A percentile compares a stretch with the other conserved stretches of the same genome.
These are phyloP conservation scores for Enteromius fasciolatus DNA, from an alignment of 2,797 vertebrate genomes.

Conservation along the genomic window DNA sequence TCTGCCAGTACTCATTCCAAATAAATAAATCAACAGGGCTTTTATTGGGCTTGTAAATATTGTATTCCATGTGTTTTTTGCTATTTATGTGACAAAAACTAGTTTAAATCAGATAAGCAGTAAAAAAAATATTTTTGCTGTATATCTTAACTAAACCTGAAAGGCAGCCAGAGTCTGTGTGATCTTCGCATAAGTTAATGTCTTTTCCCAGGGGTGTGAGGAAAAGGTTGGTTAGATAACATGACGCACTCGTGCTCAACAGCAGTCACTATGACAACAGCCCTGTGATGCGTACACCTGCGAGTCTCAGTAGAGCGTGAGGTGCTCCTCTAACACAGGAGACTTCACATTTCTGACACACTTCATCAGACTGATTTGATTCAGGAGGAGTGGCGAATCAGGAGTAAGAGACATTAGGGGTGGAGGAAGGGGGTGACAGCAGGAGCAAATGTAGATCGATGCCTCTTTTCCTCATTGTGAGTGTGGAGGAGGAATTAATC, in stretches of 20 bases:
- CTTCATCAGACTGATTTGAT: conserved; percentile 10
- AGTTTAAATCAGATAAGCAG: too few species aligned
- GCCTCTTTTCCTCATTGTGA: conserved; percentile 12
- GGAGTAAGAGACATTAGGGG: not conserved
- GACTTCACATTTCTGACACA: not conserved
- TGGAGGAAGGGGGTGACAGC: not conserved
- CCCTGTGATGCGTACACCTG: conserved; percentile 30
- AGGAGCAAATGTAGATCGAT: conserved; percentile 1
- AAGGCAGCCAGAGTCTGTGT: not conserved
- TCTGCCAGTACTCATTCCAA: not conserved
- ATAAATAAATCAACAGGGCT: not conserved
- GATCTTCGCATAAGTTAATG: not conserved
- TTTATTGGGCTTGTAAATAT: not conserved
- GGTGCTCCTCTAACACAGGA: not conserved
- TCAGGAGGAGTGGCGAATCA: conserved; percentile 4
- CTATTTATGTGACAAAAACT: not conserved
- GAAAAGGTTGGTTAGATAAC: conserved; percentile 17
- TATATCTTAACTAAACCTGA: not conserved
- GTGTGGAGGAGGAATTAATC: conserved; percentile 23
- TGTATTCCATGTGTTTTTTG: not conserved
- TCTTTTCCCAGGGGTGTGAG: conserved; percentile 5
- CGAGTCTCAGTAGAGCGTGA: conserved; percentile 4
- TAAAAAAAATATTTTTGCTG: too few species aligned
- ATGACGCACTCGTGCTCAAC: not conserved
- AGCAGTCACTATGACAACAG: conserved; percentile 39